Conservation (phyloP, 1,140 invertebrate genomes). For the Lasioglossum baleicum region DNA sequence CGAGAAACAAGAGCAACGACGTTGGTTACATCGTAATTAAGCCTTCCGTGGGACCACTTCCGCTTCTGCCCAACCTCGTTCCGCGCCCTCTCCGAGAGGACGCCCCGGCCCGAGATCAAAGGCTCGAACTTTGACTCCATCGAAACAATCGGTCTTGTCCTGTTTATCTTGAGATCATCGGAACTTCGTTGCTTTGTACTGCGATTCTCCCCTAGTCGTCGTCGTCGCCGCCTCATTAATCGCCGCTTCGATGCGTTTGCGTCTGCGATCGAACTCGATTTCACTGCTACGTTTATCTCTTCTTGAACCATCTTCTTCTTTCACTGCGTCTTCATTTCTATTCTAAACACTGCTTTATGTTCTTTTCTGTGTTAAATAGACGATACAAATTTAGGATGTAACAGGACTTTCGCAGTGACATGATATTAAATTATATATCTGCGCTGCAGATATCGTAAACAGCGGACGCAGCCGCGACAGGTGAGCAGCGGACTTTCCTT, state of each 20-base stretch:
- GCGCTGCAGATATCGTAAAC: no score
- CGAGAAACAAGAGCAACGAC: slow-evolving; percentile 47
- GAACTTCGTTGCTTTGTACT: neutral
- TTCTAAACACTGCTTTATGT: no score
- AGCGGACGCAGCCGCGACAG: neutral
- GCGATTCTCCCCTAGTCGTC: neutral
- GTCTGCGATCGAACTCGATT: neutral
- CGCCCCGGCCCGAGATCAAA: slow-evolving; percentile 22
- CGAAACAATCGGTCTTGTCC: neutral
- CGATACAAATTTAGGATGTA: no score
- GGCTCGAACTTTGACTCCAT: slow-evolving; percentile 16
- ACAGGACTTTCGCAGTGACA: no score
- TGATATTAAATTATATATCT: no score
- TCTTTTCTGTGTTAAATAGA: no score
- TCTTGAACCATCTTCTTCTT: no score
- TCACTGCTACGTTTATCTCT: no score
- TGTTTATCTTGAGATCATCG: neutral
- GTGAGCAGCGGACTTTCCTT: neutral
- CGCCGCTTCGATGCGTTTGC: no score
- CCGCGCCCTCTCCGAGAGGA: neutral
- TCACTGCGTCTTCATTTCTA: no score
- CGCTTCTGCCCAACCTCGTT: slow-evolving; percentile 15
- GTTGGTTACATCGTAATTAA: slow-evolving; percentile 52
- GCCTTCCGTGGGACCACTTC: slow-evolving; percentile 31
- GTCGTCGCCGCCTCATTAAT: neutral